Evolutionary conservation across 2,797 vertebrate species (phyloP), one percentile per base, ranked within the genome.

Genomic region (Tympanoctomys barrerae): DNA sequence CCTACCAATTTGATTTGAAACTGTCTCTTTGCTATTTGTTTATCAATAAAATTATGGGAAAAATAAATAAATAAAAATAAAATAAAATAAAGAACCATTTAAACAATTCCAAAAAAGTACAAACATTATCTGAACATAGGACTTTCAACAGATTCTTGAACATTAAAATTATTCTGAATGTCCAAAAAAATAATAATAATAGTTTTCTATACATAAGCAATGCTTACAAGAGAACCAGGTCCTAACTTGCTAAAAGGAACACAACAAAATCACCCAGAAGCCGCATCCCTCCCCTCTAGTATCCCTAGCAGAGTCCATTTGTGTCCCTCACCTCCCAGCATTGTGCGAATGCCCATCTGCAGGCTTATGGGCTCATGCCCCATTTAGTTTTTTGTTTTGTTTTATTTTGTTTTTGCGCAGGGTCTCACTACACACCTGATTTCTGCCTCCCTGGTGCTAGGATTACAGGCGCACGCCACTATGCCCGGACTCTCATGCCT

Each of bases 41-140:
- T 39, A 39, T 39, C 39, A 39, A 39, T 39, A 39, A 39, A 39
- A 39, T 39, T 39, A 39, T 39, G 39, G 39, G 39, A 39, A 39
- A 39, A 39, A 39, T 39, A 39, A 39, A 39, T 39, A 39, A 39
- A 39, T 39, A 42, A 42, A 42, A 42, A 42, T 42, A 57, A 77
- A 83, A 10, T 4, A 42, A 42, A 42, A 42, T 42, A 57, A 77
- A 83, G 14, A 68, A 49, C 26, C 11, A 1, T 70, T 93, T 49
- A 70, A 78, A 59, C 42, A 87, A 62, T 81, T 94, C 39, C 24
- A 82, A 61, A 94, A 86, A 93, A 78, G 16, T 77, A 77, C 46
- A 66, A 82, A 52, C 26, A 62, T 71, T n/a, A 70, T 39, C 75
- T 57, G 10, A 64, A 90, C 11, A 36, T 31, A 73, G 3, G 3